Conservation (phyloP, 1,140 invertebrate species). For the Habropoda laboriosa region DNA sequence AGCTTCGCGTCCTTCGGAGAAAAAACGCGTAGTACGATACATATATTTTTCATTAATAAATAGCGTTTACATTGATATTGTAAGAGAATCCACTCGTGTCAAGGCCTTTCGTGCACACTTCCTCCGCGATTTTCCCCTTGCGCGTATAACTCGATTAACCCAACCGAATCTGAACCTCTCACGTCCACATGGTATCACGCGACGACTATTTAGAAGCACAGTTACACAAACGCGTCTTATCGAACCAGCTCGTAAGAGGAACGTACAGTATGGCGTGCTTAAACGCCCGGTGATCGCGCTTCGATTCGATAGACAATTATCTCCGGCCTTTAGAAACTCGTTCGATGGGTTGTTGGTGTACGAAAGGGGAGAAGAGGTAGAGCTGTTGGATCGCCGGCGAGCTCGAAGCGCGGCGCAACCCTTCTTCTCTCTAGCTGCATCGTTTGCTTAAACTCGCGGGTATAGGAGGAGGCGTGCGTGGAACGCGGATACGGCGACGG, state of each 20-base stretch:
- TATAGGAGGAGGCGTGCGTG: conserved; percentile 27
- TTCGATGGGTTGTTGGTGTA: neutral
- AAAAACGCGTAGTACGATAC: too few relatives aligned
- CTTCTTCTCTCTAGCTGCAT: neutral
- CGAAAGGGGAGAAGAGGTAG: too few relatives aligned
- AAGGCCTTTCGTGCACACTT: too few relatives aligned
- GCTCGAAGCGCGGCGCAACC: neutral
- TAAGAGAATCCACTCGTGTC: too few relatives aligned
- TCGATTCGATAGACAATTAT: neutral
- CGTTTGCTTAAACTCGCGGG: neutral
- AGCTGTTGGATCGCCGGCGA: neutral
- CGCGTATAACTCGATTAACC: too few relatives aligned
- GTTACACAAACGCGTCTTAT: neutral
- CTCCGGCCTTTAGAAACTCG: neutral
- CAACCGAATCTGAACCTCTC: too few relatives aligned
- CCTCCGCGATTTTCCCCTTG: too few relatives aligned
- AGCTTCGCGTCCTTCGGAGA: too few relatives aligned
- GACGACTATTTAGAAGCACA: too few relatives aligned
- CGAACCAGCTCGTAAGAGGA: neutral
- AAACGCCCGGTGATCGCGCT: neutral
- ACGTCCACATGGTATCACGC: too few relatives aligned
- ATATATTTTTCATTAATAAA: too few relatives aligned
- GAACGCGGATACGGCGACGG: conserved; percentile 35
- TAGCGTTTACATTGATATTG: too few relatives aligned
- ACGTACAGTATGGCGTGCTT: neutral